A percentile compares a stretch with the other conserved stretches of the same genome.
These are phyloP conservation scores for Sanderia malayensis DNA, from an alignment of 30 jellyfish, hydroid and myxozoan genomes.

Conservation along the genomic window DNA sequence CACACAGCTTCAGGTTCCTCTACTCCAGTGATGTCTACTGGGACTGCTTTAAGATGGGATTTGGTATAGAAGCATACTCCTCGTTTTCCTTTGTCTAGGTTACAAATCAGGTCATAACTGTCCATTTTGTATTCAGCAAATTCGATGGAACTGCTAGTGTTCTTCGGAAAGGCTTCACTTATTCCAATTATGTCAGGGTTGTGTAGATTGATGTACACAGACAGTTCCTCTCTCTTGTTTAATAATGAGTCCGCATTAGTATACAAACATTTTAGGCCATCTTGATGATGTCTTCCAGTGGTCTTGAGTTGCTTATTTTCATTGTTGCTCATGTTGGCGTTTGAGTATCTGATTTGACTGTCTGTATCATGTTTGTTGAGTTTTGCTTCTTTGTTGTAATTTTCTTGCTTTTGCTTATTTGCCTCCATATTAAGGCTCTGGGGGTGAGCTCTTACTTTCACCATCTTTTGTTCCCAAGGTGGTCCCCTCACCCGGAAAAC, in stretches of 20 bases:
- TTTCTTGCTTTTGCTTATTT: too few species aligned
- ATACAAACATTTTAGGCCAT: constrained; percentile 16
- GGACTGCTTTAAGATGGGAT: background rate
- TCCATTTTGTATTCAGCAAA: background rate
- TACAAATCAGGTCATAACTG: background rate
- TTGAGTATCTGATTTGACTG: too few species aligned
- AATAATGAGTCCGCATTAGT: background rate
- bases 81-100: background rate
- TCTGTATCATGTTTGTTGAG: too few species aligned
- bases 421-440: too few species aligned
- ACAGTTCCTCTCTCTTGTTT: constrained; percentile 22
- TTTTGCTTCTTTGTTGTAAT: too few species aligned
- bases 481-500: too few species aligned
- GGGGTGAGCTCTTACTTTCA: too few species aligned
- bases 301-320: too few species aligned
- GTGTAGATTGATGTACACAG: too few species aligned
- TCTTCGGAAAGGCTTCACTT: constrained; percentile 9
- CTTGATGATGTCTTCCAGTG: too few species aligned
- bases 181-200: constrained; percentile 9
- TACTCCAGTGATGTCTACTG: background rate
- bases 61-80: background rate
- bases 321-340: too few species aligned
- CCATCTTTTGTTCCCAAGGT: too few species aligned
- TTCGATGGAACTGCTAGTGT: constrained; percentile 1
- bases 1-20: background rate